Evolutionary conservation across 2,113 vertebrate species (phyloP).

Genomic region (Neogobius melanostomus): DNA sequence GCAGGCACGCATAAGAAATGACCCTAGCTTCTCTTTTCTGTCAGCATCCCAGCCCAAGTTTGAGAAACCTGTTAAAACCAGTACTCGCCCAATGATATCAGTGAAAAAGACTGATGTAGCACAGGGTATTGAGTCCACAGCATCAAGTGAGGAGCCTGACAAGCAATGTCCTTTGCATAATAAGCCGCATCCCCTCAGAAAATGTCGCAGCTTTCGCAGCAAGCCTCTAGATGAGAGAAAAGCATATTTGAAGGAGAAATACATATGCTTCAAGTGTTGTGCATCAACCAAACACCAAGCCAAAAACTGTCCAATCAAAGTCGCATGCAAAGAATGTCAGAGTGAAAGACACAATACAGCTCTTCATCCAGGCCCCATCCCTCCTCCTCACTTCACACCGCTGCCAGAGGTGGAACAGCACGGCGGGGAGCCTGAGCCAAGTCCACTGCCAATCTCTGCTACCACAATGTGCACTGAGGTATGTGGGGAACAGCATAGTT

Average conservation of each 20-base stretch:
- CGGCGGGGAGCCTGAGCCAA: background rate
- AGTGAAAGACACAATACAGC: background rate
- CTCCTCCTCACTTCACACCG: background rate
- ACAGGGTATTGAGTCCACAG: too few species aligned
- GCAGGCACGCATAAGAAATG: too few species aligned
- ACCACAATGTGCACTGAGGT: too few species aligned
- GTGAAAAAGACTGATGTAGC: too few species aligned
- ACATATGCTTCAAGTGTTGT: conserved; percentile 7
- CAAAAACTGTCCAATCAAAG: background rate
- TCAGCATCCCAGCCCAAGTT: too few species aligned
- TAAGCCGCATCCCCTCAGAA: conserved; percentile 12
- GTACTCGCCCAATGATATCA: too few species aligned
- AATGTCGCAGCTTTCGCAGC: background rate
- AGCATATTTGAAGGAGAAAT: conserved; percentile 3
- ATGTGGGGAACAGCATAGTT: too few species aligned
- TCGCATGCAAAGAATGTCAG: background rate
- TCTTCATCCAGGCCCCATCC: conserved; percentile 5
- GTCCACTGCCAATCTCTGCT: background rate
- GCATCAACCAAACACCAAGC: background rate
- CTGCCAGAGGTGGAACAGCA: background rate
- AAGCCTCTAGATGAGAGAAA: conserved; percentile 8
- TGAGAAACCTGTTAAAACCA: too few species aligned
- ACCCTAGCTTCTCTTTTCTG: too few species aligned
- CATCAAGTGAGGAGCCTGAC: background rate
- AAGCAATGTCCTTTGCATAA: conserved; percentile 8